A percentile compares a stretch with the other conserved stretches of the same genome.
These are phyloP conservation scores for Numida meleagris DNA, from an alignment of 2,113 vertebrate genomes.

Conservation along the genomic window DNA sequence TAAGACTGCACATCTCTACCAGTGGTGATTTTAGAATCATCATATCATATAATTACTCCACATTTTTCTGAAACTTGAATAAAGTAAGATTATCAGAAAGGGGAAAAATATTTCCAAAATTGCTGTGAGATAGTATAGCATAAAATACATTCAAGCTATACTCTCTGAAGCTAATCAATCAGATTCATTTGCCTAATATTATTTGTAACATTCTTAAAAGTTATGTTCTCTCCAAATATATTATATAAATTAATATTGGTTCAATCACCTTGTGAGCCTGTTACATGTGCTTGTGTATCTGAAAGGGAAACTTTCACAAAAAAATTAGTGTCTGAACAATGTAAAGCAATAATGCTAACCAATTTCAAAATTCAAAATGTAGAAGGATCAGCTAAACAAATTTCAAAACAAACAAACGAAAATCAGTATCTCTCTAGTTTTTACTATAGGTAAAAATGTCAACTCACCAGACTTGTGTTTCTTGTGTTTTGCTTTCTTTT, in stretches of 20 bases:
- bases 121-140: background rate
- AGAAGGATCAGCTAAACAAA: background rate
- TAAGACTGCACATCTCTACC: background rate
- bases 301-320: background rate
- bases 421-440: background rate
- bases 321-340: background rate
- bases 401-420: background rate
- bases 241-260: background rate
- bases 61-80: background rate
- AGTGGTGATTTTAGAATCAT: background rate
- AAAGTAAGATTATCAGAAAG: background rate
- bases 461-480: conserved; percentile 89
- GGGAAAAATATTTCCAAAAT: background rate
- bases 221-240: background rate
- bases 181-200: background rate
- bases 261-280: background rate
- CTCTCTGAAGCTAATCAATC: background rate
- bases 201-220: background rate
- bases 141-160: background rate
- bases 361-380: background rate
- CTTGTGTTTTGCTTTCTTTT: conserved; percentile 90
- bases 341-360: background rate
- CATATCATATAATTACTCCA: background rate
- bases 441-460: background rate
- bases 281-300: background rate